A percentile compares a stretch with the other conserved stretches of the same genome.
These are phyloP conservation scores for Siniperca knerii DNA, from an alignment of 2,113 vertebrate genomes.

Conservation along the genomic window DNA sequence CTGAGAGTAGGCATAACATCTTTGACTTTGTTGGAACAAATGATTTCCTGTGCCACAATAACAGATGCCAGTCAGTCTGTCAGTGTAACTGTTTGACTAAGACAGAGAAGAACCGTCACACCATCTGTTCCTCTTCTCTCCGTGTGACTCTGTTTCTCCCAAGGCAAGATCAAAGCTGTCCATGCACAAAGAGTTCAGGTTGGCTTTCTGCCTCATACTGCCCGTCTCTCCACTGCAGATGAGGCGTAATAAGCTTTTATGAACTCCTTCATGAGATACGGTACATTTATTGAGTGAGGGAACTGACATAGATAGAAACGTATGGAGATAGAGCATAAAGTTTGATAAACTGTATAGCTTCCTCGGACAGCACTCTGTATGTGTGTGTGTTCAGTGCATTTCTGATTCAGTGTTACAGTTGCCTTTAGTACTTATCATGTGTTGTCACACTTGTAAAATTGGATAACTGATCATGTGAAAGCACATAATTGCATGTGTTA, in stretches of 20 bases:
- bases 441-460: background rate
- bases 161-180: slow-evolving; percentile 62
- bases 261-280: slow-evolving; percentile 35
- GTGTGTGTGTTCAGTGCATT: background rate
- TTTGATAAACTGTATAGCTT: background rate
- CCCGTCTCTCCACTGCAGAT: slow-evolving; percentile 35
- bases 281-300: slow-evolving; percentile 20
- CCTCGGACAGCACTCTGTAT: background rate
- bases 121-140: slow-evolving; percentile 60
- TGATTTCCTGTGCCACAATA: slow-evolving; percentile 31
- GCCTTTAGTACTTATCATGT: background rate
- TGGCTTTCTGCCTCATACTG: slow-evolving; percentile 34
- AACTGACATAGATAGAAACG: slow-evolving; percentile 36
- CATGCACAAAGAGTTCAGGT: slow-evolving; percentile 49
- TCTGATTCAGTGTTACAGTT: background rate
- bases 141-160: slow-evolving; percentile 36
- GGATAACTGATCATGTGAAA: background rate
- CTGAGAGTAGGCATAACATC: slow-evolving; percentile 28
- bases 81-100: slow-evolving; percentile 47
- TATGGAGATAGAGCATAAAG: background rate
- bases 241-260: slow-evolving; percentile 33
- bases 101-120: slow-evolving; percentile 34
- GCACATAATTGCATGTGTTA: slow-evolving; percentile 12
- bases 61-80: slow-evolving; percentile 59
- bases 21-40: slow-evolving; percentile 48